A percentile compares a stretch with the other conserved stretches of the same genome.
phyloP scores from a whole-genome alignment of 2,888 invertebrate species.

The Laothoe populi region DNA sequence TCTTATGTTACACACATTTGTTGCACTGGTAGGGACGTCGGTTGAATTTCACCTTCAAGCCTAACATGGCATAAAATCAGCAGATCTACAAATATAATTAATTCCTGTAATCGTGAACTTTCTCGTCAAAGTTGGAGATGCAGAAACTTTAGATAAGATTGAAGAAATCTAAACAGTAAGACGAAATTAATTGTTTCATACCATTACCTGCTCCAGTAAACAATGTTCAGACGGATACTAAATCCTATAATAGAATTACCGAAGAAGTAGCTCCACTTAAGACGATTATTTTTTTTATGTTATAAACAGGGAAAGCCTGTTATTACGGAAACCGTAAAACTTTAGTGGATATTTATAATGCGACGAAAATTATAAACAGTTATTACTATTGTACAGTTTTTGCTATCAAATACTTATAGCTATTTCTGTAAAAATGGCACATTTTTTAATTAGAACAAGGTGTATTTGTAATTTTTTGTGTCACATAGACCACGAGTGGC shows the following conservation, averaged over 20 bases:
- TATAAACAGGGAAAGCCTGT: not conserved
- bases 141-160: slow-evolving; percentile 22
- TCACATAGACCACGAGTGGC: no score
- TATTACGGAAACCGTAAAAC: not conserved
- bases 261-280: not conserved
- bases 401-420: no score
- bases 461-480: no score
- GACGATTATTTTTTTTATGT: not conserved
- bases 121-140: not conserved
- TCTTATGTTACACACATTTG: slow-evolving; percentile 26
- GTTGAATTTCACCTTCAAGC: slow-evolving; percentile 31
- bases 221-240: slow-evolving; percentile 9
- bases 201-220: slow-evolving; percentile 10
- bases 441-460: no score
- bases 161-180: slow-evolving; percentile 33
- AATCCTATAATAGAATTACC: slow-evolving; percentile 17
- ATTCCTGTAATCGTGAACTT: not conserved
- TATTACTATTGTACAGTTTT: no score
- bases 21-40: slow-evolving; percentile 28
- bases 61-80: slow-evolving; percentile 31
- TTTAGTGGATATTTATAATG: no score
- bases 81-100: slow-evolving; percentile 19
- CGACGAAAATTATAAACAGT: no score
- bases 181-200: slow-evolving; percentile 14
- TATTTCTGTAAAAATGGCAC: no score